These are phyloP conservation scores for Seriola quinqueradiata DNA, from an alignment of 2,113 vertebrate genomes.

Conservation along the genomic window DNA sequence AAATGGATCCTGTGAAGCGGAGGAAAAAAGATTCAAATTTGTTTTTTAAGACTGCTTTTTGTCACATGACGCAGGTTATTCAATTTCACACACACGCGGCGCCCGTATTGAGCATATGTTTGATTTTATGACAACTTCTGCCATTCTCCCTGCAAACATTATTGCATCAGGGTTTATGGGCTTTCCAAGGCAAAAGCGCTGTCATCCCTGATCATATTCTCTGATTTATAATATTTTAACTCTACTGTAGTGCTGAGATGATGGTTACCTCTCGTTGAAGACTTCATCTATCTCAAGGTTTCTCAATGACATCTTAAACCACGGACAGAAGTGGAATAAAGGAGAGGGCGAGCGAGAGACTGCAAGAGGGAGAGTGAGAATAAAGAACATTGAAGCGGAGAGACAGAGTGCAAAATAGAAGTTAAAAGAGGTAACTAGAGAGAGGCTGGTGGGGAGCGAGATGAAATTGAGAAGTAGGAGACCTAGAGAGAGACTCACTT, in stretches of 20 bases:
- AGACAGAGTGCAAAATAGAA: conserved; percentile 47
- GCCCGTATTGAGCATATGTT: conserved; percentile 62
- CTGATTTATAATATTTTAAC: conserved; percentile 66
- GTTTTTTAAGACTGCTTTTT: conserved; percentile 36
- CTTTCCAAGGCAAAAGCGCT: conserved; percentile 56
- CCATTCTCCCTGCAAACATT: conserved; percentile 56
- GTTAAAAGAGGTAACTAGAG: conserved; percentile 52
- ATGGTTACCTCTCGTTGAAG: conserved; percentile 52
- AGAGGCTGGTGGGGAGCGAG: conserved; percentile 7
- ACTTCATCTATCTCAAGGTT: conserved; percentile 77
- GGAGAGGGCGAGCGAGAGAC: conserved; percentile 4
- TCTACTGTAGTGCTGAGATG: conserved; percentile 49
- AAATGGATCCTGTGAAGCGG: conserved; percentile 68
- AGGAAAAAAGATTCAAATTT: conserved; percentile 39
- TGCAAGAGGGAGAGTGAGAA: conserved; percentile 18
- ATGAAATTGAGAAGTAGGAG: conserved; percentile 52
- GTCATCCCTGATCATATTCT: conserved; percentile 60
- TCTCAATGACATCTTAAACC: conserved; percentile 68
- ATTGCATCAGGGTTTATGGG: conserved; percentile 69
- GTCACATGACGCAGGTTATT: conserved; percentile 63
- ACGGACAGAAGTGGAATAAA: conserved; percentile 20
- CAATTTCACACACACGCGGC: conserved; percentile 43
- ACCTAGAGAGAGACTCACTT: conserved; percentile 46
- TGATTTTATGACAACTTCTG: conserved; percentile 68
- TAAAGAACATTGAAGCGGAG: conserved; percentile 22